Percentiles rank a stretch among this genome's conserved stretches.
Evolutionary conservation across 2,113 vertebrate genomes (phyloP).

Genomic region (Arizona elegans): DNA sequence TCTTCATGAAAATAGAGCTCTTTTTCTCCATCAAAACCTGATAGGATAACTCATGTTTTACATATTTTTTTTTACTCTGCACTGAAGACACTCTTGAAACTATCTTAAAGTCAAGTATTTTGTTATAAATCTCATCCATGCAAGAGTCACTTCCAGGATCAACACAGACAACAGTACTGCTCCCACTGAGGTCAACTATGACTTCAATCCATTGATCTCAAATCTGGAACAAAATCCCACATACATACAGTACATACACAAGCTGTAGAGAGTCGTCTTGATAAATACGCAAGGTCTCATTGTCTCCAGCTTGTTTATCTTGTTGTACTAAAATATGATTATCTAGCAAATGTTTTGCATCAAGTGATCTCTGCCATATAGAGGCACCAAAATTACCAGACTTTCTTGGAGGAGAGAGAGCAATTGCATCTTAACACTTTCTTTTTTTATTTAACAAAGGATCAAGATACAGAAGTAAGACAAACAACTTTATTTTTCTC

Average conservation of each 20-base stretch:
- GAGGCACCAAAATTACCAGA: background rate
- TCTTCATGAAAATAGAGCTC: background rate
- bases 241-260: background rate
- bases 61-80: background rate
- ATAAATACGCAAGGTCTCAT: background rate
- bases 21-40: background rate
- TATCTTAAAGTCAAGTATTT: background rate
- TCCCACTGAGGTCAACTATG: background rate
- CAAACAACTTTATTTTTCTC: slow-evolving; percentile 55
- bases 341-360: background rate
- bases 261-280: background rate
- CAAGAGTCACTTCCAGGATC: background rate
- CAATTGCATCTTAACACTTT: background rate
- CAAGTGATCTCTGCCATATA: background rate
- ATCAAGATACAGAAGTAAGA: slow-evolving; percentile 59
- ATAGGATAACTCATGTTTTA: background rate
- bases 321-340: background rate
- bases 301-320: background rate
- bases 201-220: background rate
- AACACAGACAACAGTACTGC: background rate
- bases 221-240: background rate
- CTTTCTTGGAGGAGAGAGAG: background rate
- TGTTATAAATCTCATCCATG: background rate
- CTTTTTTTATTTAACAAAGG: slow-evolving; percentile 54
- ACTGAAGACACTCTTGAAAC: background rate